Conservation (phyloP, 2,113 vertebrate genomes). For the Athene noctua region DNA sequence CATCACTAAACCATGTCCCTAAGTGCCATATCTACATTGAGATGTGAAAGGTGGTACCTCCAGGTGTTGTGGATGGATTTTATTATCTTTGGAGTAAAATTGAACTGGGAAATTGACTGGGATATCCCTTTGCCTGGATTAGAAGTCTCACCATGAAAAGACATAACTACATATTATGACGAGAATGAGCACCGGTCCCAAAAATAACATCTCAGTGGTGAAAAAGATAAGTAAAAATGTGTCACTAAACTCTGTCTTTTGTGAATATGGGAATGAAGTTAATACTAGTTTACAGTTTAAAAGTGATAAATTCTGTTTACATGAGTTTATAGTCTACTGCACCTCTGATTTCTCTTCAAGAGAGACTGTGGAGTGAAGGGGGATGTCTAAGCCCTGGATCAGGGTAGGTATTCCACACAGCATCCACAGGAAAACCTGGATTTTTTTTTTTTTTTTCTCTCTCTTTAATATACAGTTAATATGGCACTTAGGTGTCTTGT, state of each 20-base stretch:
- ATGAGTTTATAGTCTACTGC: not conserved
- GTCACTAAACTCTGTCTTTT: not conserved
- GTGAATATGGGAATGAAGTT: not conserved
- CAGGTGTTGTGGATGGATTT: not conserved
- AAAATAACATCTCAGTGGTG: not conserved
- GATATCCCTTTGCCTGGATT: not conserved
- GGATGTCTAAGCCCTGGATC: not conserved
- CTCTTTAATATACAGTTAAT: not conserved
- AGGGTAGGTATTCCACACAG: not conserved
- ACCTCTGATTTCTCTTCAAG: not conserved
- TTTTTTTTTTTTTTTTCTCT: not conserved
- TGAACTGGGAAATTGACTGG: not conserved
- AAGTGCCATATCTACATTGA: not conserved
- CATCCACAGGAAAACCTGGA: fast-evolving
- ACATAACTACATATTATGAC: not conserved
- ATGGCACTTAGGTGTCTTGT: not conserved
- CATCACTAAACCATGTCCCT: too few relatives aligned
- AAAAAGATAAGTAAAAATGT: not conserved
- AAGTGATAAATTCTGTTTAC: not conserved
- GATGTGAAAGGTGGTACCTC: not conserved
- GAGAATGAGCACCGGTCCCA: not conserved
- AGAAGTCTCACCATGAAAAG: not conserved
- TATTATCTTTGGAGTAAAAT: not conserved
- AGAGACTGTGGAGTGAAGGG: not conserved
- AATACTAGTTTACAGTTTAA: not conserved